These are phyloP conservation scores for Peribatodes rhomboidaria DNA, from an alignment of 2,888 invertebrate genomes.

Conservation along the genomic window DNA sequence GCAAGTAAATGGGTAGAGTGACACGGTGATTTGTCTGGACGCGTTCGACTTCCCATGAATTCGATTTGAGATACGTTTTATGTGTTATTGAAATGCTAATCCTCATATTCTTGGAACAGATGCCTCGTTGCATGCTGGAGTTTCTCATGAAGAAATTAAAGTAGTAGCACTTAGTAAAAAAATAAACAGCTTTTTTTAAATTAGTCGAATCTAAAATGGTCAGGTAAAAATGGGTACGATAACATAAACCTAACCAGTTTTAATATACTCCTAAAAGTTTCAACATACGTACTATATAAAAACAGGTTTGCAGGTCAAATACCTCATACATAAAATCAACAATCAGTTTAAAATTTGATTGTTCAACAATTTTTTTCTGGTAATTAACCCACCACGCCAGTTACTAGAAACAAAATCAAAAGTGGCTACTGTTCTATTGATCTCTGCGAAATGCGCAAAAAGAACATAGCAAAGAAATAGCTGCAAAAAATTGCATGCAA, in stretches of 20 bases:
- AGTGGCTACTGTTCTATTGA: constrained; percentile 28
- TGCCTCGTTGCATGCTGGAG: constrained; percentile 5
- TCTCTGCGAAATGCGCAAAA: constrained; percentile 44
- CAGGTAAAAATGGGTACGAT: too few relatives aligned
- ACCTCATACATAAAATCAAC: background rate
- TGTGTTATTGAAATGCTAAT: constrained; percentile 48
- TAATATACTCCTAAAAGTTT: too few relatives aligned
- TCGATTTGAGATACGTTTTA: constrained; percentile 60
- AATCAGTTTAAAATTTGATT: background rate
- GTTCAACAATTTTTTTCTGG: background rate
- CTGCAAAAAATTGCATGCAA: constrained; percentile 78
- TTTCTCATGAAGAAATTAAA: constrained; percentile 9
- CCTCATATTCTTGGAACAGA: constrained; percentile 48
- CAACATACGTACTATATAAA: background rate
- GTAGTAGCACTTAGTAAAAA: background rate
- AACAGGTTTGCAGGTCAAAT: background rate
- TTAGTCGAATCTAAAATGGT: background rate
- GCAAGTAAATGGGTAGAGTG: constrained; percentile 84
- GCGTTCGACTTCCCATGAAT: constrained; percentile 77
- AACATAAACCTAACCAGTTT: too few relatives aligned
- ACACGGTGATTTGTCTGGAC: constrained; percentile 82
- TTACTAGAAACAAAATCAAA: constrained; percentile 22
- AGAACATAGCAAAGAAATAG: constrained; percentile 55
- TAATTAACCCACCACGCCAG: background rate
- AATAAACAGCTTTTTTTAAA: background rate